Evolutionary conservation across 2,113 vertebrate species (phyloP).

Genomic region (Acrocephalus kingi): DNA sequence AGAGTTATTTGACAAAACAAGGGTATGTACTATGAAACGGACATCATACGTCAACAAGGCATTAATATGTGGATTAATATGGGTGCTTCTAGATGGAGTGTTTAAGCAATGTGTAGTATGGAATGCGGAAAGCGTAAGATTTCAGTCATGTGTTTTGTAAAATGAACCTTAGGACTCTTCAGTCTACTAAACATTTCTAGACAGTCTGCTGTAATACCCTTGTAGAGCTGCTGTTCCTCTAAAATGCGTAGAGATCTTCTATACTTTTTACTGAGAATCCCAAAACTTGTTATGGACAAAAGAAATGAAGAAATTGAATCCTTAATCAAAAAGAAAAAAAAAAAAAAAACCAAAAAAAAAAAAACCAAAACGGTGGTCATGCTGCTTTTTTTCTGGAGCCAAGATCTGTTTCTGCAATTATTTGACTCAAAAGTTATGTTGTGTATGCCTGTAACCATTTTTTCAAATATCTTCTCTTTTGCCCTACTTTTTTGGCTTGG

Average conservation of each 20-base stretch:
- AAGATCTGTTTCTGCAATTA: neutral
- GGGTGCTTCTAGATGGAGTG: neutral
- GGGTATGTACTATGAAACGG: slow-evolving; percentile 79
- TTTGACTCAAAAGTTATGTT: neutral
- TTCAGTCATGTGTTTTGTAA: neutral
- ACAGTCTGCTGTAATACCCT: neutral
- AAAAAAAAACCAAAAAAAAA: neutral
- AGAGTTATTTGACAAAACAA: slow-evolving; percentile 96
- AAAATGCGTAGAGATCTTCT: neutral
- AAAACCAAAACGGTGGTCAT: neutral
- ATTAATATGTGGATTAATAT: neutral
- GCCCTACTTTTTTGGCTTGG: neutral
- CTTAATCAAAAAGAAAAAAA: neutral
- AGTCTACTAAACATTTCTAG: neutral
- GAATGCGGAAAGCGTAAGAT: neutral
- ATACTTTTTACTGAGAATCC: neutral
- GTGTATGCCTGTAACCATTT: neutral
- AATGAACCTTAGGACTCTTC: neutral
- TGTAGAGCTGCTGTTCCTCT: neutral
- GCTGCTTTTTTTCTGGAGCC: neutral
- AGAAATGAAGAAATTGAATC: neutral
- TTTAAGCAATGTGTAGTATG: neutral
- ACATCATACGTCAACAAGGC: neutral
- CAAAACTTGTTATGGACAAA: neutral
- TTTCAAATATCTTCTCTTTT: neutral